Conservation (phyloP, 1,140 invertebrate species). For the Heliconius himera region DNA sequence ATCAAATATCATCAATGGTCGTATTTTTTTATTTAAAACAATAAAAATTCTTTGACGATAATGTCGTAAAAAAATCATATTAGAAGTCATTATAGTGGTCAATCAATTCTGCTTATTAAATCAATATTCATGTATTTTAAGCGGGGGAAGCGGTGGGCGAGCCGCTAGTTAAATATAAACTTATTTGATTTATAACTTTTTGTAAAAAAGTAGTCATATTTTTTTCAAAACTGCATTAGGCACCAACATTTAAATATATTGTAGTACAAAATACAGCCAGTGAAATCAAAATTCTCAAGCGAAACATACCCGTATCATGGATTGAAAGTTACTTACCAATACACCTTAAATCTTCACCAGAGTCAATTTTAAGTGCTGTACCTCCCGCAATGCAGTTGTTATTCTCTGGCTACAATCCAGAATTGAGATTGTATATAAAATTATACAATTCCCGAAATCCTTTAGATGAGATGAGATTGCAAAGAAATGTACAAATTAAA, state of each 20-base stretch:
- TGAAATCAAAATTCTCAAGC: background rate
- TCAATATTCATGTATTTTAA: no score
- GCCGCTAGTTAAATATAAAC: no score
- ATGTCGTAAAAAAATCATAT: no score
- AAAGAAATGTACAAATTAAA: slow-evolving; percentile 41
- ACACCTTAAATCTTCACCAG: slow-evolving; percentile 31
- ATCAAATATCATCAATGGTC: no score
- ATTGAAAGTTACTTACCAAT: slow-evolving; percentile 19
- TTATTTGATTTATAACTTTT: no score
- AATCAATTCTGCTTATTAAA: no score
- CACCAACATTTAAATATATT: background rate
- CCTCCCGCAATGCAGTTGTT: slow-evolving; percentile 67
- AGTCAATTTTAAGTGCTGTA: slow-evolving; percentile 43
- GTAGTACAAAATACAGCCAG: background rate
- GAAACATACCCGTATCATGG: background rate
- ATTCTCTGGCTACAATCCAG: slow-evolving; percentile 71
- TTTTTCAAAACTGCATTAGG: no score
- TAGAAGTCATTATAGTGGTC: no score
- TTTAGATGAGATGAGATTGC: slow-evolving; percentile 41
- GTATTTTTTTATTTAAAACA: no score
- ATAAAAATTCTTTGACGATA: no score
- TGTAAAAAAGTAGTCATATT: no score
- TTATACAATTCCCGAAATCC: slow-evolving; percentile 66
- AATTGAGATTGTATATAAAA: slow-evolving; percentile 73
- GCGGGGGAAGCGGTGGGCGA: no score